Conservation (phyloP, 2,113 vertebrate genomes). For the Pluvialis apricaria region DNA sequence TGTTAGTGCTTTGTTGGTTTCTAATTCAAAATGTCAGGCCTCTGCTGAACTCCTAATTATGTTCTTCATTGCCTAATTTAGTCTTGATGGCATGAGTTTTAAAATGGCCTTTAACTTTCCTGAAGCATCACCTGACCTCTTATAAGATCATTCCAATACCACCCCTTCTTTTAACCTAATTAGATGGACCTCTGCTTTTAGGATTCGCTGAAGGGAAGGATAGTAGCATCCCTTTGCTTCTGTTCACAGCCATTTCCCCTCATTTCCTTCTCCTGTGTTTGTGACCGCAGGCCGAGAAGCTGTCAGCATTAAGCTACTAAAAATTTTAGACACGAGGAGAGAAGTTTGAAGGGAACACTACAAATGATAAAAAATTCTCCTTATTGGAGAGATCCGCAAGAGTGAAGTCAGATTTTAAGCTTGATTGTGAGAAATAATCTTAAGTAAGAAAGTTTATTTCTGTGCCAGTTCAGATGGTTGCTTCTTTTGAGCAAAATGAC, state of each 20-base stretch:
- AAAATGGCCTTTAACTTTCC: neutral
- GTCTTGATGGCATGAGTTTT: neutral
- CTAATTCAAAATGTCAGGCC: neutral
- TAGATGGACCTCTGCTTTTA: neutral
- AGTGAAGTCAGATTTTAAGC: neutral
- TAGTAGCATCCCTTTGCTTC: neutral
- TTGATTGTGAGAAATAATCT: neutral
- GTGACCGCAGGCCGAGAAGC: neutral
- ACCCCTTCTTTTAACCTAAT: neutral
- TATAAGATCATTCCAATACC: neutral
- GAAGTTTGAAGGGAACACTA: neutral
- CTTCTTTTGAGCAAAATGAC: neutral
- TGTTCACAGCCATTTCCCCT: neutral
- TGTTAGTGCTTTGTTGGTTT: neutral
- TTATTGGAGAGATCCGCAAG: neutral
- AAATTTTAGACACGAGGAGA: neutral
- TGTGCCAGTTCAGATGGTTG: neutral
- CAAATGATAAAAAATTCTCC: neutral
- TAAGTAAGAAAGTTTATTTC: neutral
- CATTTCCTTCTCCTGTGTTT: neutral
- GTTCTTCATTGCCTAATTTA: neutral
- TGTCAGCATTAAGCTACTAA: neutral
- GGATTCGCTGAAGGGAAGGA: neutral
- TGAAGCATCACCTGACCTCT: neutral
- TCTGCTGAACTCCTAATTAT: neutral